A percentile compares a stretch with the other conserved stretches of the same genome.
These are phyloP conservation scores for Metacarcinus magister DNA, from an alignment of 2,888 invertebrate genomes.

Conservation along the genomic window DNA sequence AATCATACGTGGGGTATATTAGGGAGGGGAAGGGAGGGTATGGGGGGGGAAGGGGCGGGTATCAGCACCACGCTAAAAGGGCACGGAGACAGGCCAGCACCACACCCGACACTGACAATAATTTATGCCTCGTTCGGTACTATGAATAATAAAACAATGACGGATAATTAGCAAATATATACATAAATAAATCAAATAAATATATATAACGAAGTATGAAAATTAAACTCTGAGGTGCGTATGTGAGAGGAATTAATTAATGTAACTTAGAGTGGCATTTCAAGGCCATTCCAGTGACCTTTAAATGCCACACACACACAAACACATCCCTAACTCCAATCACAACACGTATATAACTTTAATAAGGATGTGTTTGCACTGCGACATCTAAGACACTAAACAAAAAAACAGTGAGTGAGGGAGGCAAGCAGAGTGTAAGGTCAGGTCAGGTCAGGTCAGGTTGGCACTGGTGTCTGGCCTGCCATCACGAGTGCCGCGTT, in stretches of 20 bases:
- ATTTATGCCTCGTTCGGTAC: not conserved
- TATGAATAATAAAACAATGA: too few species aligned
- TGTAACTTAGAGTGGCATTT: not conserved
- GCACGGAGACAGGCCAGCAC: not conserved
- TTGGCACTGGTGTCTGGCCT: not conserved
- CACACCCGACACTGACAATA: not conserved
- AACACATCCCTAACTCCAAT: not conserved
- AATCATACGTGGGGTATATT: not conserved
- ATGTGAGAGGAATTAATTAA: not conserved
- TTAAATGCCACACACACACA: not conserved
- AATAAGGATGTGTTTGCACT: not conserved
- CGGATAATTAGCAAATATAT: too few species aligned
- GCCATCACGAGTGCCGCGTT: conserved; percentile 56
- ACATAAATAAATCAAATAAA: not conserved
- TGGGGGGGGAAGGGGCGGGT: not conserved
- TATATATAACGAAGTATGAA: not conserved
- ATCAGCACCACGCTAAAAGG: not conserved
- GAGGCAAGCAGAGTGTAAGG: not conserved
- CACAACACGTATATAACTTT: not conserved
- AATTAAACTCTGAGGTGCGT: not conserved
- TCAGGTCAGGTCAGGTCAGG: not conserved
- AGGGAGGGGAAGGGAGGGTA: not conserved
- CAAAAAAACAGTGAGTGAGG: not conserved
- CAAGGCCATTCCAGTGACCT: not conserved
- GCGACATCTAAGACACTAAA: not conserved